Evolutionary conservation across 1,140 invertebrate species (phyloP), one percentile per base, ranked within the genome.

Genomic region (Armadillidium nasatum): DNA sequence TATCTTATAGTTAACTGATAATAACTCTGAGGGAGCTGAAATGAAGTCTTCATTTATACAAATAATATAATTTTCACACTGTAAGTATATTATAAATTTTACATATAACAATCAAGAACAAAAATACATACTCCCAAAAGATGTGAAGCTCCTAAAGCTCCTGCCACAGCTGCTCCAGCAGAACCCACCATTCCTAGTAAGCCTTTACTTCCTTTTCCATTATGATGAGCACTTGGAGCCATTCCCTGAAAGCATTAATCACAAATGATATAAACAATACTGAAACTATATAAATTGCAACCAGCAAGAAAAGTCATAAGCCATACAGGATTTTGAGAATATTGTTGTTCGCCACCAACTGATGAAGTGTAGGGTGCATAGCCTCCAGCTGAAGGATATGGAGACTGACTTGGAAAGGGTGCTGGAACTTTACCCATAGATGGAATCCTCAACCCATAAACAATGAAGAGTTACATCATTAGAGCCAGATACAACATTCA

Each of bases 401-500:
- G 50, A 60, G 11, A 60, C 50, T 33, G 33, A 3, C 33, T 6
- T 33, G 33, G 33, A 33, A 33, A 33, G 33, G 33, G 33, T 33
- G 33, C 33, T 33, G 50, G 50, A 1, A 19, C 7, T 19, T 60
- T 1, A 60, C 50, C 50, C 50, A 19, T 13, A 19, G 50, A 4
- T 60, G 50, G 50, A 15, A 60, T 60, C 50, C 19, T 60, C 50
- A 60, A 60, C 19, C 50, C 50, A 60, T 13, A 60, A 15, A 19
- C 50, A 60, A 19, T 60, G 11, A 13, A 60, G 0, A 60, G 19
- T 60, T 13, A 60, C 3, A 7, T 60, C 50, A 60, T 60, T 60
- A 15, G 50, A 60, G 19, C 50, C 50, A 60, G 50, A 60, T 13
- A 7, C 50, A 13, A 80, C 54, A 60, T 78, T 77, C 9, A 80